phyloP scores from a whole-genome alignment of 2,113 vertebrate genomes.

The Tachysurus fulvidraco region DNA sequence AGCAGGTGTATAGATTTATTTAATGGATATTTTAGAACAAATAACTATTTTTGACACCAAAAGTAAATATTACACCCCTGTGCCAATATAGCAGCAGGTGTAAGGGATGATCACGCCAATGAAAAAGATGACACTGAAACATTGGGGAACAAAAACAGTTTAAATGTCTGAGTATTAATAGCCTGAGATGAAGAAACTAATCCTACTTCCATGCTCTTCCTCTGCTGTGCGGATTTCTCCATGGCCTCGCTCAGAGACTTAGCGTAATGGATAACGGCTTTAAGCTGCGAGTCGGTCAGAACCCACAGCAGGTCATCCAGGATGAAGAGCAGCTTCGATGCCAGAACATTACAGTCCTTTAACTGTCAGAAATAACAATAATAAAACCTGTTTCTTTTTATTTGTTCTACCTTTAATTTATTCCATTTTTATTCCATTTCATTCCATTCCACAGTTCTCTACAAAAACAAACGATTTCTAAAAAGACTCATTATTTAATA shows the following conservation, averaged over 20 bases:
- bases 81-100: background rate
- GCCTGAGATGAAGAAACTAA: background rate
- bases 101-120: background rate
- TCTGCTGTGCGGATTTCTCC: conserved; percentile 93
- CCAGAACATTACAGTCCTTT: conserved; percentile 94
- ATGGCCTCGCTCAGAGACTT: conserved; percentile 95
- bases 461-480: too few species aligned
- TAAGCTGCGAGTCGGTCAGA: conserved; percentile 95
- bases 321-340: conserved; percentile 94
- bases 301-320: conserved; percentile 97
- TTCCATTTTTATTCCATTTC: too few species aligned
- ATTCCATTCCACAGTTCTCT: too few species aligned
- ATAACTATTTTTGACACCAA: background rate
- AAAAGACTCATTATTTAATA: background rate
- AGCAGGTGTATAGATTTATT: background rate
- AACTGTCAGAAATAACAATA: conserved; percentile 71
- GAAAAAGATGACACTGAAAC: background rate
- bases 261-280: conserved; percentile 95
- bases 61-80: background rate
- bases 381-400: background rate
- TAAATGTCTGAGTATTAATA: background rate
- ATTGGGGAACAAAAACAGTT: background rate
- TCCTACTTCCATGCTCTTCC: conserved; percentile 81
- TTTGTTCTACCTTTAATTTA: background rate
- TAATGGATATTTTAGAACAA: background rate